These are phyloP conservation scores for Proctacanthus coquilletti DNA, from an alignment of 1,140 invertebrate species.

Conservation along the genomic window DNA sequence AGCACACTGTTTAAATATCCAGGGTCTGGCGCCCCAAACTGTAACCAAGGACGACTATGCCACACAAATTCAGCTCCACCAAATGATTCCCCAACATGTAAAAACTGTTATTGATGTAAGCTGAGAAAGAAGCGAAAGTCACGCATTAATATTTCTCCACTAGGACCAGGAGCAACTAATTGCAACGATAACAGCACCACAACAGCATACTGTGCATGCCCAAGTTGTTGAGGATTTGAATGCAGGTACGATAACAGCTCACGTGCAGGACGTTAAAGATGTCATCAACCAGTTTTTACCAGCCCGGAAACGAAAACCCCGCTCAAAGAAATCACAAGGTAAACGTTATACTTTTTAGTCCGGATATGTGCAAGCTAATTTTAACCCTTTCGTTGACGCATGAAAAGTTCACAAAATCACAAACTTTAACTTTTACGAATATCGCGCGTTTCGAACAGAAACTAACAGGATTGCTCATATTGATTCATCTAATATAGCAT, in stretches of 20 bases:
- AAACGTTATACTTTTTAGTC: constrained; percentile 11
- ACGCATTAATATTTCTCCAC: too few relatives aligned
- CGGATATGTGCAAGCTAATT: too few relatives aligned
- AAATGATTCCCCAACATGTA: constrained; percentile 28
- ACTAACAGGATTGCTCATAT: too few relatives aligned
- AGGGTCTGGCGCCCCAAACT: constrained; percentile 37
- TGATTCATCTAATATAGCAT: too few relatives aligned
- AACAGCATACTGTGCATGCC: constrained; percentile 28
- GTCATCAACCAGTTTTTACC: constrained; percentile 32
- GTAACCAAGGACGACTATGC: constrained; percentile 30
- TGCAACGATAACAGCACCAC: constrained; percentile 23
- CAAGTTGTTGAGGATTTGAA: constrained; percentile 30
- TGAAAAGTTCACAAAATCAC: too few relatives aligned
- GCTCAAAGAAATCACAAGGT: constrained; percentile 27
- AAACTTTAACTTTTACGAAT: too few relatives aligned
- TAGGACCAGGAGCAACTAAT: constrained; percentile 28
- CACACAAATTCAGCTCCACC: constrained; percentile 33
- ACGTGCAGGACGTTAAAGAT: constrained; percentile 26
- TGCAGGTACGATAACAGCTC: constrained; percentile 25
- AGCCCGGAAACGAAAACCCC: constrained; percentile 30
- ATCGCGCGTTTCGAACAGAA: too few relatives aligned
- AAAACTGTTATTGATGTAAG: constrained; percentile 4
- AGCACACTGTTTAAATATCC: constrained; percentile 44
- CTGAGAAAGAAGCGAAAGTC: neutral
- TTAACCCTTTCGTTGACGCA: too few relatives aligned